These are phyloP conservation scores for Prietella phreatophila DNA, from an alignment of 2,113 vertebrate species.

Conservation along the genomic window DNA sequence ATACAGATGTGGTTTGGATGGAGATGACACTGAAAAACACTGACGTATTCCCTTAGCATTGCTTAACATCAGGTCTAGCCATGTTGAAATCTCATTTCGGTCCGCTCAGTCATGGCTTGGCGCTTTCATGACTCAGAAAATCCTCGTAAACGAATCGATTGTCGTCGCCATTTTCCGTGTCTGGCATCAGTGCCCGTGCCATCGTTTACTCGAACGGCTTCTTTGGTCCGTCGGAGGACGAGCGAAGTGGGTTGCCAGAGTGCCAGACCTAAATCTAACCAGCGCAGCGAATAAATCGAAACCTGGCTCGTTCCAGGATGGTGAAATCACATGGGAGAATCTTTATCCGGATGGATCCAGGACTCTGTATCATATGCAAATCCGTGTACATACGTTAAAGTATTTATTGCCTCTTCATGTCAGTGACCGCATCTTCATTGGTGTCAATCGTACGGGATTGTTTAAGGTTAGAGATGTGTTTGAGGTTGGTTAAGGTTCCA, in stretches of 20 bases:
- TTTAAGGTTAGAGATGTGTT: slow-evolving; percentile 37
- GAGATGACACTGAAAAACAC: neutral
- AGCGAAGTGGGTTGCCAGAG: neutral
- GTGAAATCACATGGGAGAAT: neutral
- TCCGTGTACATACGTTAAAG: slow-evolving; percentile 36
- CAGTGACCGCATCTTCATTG: slow-evolving; percentile 10
- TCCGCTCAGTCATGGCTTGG: neutral
- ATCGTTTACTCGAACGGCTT: neutral
- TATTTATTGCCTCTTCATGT: slow-evolving; percentile 32
- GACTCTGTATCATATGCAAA: slow-evolving; percentile 28
- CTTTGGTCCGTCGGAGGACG: neutral
- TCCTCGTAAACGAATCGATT: slow-evolving; percentile 2
- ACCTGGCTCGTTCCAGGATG: neutral
- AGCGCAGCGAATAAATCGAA: too few relatives aligned
- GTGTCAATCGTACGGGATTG: slow-evolving; percentile 34
- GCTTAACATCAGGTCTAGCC: neutral
- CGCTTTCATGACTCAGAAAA: neutral
- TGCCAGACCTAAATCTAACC: neutral
- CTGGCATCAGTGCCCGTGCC: slow-evolving; percentile 14
- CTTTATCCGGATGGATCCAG: slow-evolving; percentile 4
- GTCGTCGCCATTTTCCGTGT: neutral
- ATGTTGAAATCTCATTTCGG: neutral
- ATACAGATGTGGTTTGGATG: neutral
- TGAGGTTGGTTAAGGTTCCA: slow-evolving; percentile 49
- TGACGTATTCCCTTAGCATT: neutral